Percentiles rank a stretch among this genome's conserved stretches.
These are phyloP conservation scores for Baccha elongata DNA, from an alignment of 2,888 invertebrate species.

Conservation along the genomic window DNA sequence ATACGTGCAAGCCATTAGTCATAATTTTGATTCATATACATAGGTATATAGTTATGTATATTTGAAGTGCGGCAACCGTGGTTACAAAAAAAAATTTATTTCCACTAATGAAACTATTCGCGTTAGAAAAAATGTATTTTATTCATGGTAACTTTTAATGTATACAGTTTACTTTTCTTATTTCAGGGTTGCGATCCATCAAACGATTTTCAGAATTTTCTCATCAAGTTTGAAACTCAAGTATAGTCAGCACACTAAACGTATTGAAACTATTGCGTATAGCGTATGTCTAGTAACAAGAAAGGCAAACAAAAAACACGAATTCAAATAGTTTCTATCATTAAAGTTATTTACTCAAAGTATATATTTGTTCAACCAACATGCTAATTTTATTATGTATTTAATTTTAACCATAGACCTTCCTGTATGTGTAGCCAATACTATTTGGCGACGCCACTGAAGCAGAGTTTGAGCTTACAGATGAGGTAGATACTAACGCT, in stretches of 20 bases:
- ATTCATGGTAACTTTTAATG: constrained; percentile 1
- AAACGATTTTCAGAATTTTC: not conserved
- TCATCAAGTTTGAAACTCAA: constrained; percentile 2
- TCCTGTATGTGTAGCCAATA: constrained; percentile 41
- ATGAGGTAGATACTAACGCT: not conserved
- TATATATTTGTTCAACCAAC: constrained; percentile 61
- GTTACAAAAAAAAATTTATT: too few species aligned
- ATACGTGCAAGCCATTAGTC: too few species aligned
- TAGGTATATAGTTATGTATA: too few species aligned
- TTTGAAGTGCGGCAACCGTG: too few species aligned
- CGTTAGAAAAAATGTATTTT: too few species aligned
- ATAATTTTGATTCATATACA: too few species aligned
- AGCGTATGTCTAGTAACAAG: constrained; percentile 10
- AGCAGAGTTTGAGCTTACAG: not conserved
- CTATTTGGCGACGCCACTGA: constrained; percentile 4
- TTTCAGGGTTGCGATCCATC: constrained; percentile 19
- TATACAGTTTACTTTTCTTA: constrained; percentile 20
- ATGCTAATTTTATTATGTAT: constrained; percentile 21
- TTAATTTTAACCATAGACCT: constrained; percentile 27
- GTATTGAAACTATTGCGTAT: not conserved
- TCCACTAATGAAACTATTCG: too few species aligned
- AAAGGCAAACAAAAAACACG: not conserved
- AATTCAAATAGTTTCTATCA: constrained; percentile 19
- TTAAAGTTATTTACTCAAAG: constrained; percentile 19
- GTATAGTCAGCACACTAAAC: not conserved